Evolutionary conservation across 2,888 invertebrate species (phyloP), one percentile per base, ranked within the genome.

Genomic region (Salpingus planirostris): DNA sequence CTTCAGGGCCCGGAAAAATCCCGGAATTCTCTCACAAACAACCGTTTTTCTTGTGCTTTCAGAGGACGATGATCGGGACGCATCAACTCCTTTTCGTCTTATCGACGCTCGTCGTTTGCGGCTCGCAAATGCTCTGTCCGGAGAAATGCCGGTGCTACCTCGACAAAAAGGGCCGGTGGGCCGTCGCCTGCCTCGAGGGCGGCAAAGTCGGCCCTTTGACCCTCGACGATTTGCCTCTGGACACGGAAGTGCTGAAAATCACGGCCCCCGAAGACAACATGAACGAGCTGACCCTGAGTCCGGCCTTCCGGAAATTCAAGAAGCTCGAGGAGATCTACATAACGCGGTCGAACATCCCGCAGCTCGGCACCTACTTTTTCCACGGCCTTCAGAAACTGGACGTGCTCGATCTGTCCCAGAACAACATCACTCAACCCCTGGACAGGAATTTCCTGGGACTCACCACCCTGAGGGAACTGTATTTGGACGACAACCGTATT

Each of bases 351-450:
- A 81, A 82, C 54, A 67, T 88, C 21, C 87, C 87, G 3, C 80
- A 81, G 21, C 78, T 88, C 39, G 88, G 87, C 1, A 73, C 76
- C 40, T 77, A 80, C 50, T 80, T 85, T 10, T 85, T 88, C 59
- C 85, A 79, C 78, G 81, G 82, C 2, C 71, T 86, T 2, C 73
- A 53, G 2, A 65, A 64, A 13, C 57, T 74, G n/a, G 64, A 66
- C 34, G 57, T 69, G 2, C 62, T 82, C 46, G 81, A 87, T 62
- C 67, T 88, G 27, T 78, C 82, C 1, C 68, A 78, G 53, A 88
- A 88, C 60, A 85, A 83, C 52, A 76, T 88, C 15, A 78, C 80
- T 11, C 74, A 78, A 40, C 72, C 81, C n/a, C 67, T 71, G 39
- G 76, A 78, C 34, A 75, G 76, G 40, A 83, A 84, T 61, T 88